Conservation (phyloP, 2,113 vertebrate species). For the Aptenodytes patagonicus region DNA sequence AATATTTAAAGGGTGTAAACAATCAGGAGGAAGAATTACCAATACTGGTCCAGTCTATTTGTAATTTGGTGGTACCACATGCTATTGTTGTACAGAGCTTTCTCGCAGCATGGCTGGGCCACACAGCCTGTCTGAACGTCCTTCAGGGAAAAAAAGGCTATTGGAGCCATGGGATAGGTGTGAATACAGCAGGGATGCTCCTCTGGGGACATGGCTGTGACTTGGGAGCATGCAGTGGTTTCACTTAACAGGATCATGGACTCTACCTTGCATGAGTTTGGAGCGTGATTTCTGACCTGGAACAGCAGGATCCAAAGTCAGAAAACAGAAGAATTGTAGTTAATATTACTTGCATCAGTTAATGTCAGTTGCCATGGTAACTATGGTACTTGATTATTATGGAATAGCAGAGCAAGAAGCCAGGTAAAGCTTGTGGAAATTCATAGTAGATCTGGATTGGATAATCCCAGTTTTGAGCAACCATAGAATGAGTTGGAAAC, state of each 20-base stretch:
- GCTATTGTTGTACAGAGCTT: background rate
- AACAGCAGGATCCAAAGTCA: background rate
- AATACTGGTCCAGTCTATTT: background rate
- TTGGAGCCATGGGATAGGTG: background rate
- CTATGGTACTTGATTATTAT: background rate
- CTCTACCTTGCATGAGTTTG: background rate
- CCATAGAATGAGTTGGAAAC: background rate
- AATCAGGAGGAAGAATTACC: background rate
- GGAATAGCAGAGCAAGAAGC: background rate
- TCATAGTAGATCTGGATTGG: background rate
- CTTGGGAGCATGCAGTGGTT: background rate
- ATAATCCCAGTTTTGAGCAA: background rate
- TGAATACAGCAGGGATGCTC: background rate
- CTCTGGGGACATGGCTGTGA: background rate
- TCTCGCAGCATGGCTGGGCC: background rate
- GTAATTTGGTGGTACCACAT: background rate
- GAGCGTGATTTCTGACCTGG: background rate
- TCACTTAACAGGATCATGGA: background rate
- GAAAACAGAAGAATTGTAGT: background rate
- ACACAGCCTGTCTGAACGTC: background rate
- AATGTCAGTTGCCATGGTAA: background rate
- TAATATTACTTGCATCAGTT: background rate
- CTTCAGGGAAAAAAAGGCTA: background rate
- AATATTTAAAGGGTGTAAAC: conserved; percentile 48
- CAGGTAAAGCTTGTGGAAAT: background rate